These are phyloP conservation scores for Oncorhynchus mykiss DNA, from an alignment of 2,113 vertebrate species.

Conservation along the genomic window DNA sequence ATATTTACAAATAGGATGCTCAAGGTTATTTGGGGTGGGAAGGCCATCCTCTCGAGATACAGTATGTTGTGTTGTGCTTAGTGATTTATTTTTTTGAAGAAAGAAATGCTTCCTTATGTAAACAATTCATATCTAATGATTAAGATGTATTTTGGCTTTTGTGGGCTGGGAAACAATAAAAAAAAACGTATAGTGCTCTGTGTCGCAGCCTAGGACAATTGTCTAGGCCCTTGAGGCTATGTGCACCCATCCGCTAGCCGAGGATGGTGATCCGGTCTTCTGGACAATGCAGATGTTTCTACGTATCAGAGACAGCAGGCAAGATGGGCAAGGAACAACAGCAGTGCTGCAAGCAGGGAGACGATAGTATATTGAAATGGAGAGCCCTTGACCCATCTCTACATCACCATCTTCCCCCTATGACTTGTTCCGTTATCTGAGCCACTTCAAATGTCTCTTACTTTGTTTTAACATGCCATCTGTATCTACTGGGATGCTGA, in stretches of 20 bases:
- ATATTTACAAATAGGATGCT: background rate
- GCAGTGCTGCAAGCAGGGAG: conserved; percentile 34
- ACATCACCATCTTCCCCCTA: background rate
- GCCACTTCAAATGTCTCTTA: background rate
- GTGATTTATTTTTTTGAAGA: no score
- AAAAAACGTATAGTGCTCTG: background rate
- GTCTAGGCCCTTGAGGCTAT: conserved; percentile 38
- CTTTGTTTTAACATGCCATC: background rate
- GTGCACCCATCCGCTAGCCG: conserved; percentile 23
- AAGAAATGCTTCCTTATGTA: no score
- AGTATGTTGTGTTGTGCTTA: no score
- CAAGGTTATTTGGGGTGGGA: background rate
- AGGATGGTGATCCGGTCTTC: conserved; percentile 33
- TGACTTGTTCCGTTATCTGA: background rate
- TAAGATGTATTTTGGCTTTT: background rate
- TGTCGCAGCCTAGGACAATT: background rate
- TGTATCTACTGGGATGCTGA: background rate
- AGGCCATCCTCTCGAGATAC: no score
- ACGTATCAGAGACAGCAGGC: conserved; percentile 40
- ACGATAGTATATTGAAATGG: background rate
- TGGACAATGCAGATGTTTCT: conserved; percentile 61
- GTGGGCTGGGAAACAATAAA: background rate
- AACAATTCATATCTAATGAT: background rate
- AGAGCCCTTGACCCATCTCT: background rate
- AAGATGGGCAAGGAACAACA: conserved; percentile 27